A percentile compares a stretch with the other conserved stretches of the same genome.
Conservation (phyloP, 2,797 vertebrate species). For the Amblyraja radiata region DNA sequence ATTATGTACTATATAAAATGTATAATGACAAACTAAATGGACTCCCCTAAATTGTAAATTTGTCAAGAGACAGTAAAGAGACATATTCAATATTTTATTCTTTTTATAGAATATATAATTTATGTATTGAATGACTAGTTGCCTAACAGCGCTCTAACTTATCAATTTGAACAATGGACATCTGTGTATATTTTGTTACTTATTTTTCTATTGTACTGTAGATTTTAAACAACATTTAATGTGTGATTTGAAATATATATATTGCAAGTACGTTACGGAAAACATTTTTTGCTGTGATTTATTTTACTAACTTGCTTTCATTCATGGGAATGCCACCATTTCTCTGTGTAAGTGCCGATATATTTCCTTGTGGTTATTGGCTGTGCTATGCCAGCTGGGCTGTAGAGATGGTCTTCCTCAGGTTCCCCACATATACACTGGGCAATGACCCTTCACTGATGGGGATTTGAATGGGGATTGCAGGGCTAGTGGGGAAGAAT, state of each 20-base stretch:
- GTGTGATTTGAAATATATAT: constrained; percentile 24
- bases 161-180: not conserved
- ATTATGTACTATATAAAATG: not conserved
- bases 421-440: no score
- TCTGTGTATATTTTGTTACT: constrained; percentile 10
- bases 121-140: constrained; percentile 32
- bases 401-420: no score
- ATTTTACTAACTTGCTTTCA: not conserved
- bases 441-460: no score
- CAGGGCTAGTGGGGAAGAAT: no score
- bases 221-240: constrained; percentile 20
- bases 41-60: not conserved
- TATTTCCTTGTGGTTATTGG: no score
- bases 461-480: no score
- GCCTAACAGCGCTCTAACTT: not conserved
- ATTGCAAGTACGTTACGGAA: not conserved
- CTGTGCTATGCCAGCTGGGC: no score
- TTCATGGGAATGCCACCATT: no score
- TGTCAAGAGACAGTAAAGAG: not conserved
- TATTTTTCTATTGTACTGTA: constrained; percentile 31
- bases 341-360: no score
- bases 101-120: constrained; percentile 9
- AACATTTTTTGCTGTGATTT: not conserved
- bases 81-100: not conserved
- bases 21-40: not conserved